phyloP scores from a whole-genome alignment of 2,888 invertebrate genomes.

The Chrysotoxum bicinctum region DNA sequence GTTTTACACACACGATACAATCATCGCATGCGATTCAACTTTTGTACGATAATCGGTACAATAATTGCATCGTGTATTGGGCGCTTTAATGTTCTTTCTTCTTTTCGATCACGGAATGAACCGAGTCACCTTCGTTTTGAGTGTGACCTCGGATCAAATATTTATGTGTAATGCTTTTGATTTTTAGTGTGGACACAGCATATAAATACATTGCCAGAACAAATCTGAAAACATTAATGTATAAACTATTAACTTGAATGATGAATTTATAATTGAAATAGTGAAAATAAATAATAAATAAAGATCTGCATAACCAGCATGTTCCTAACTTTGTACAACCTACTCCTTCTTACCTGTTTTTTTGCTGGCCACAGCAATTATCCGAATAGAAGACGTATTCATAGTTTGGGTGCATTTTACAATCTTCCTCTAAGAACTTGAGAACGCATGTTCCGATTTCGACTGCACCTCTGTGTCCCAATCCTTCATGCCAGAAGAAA shows the following conservation, averaged over 20 bases:
- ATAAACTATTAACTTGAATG: constrained; percentile 22
- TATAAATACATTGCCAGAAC: constrained; percentile 36
- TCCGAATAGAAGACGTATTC: constrained; percentile 10
- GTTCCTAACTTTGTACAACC: constrained; percentile 15
- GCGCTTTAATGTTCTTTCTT: constrained; percentile 15
- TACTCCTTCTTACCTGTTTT: constrained; percentile 37
- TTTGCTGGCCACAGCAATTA: constrained; percentile 20
- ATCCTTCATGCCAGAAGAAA: constrained; percentile 33
- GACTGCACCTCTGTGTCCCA: not conserved
- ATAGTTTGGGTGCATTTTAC: not conserved
- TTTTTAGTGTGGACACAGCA: constrained; percentile 39
- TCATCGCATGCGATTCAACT: no score
- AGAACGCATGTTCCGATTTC: constrained; percentile 3
- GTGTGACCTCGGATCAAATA: constrained; percentile 25
- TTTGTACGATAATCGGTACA: no score
- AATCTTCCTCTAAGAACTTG: constrained; percentile 9
- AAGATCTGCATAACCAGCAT: constrained; percentile 12
- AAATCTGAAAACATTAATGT: constrained; percentile 30
- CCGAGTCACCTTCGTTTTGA: constrained; percentile 13
- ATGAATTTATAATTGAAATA: constrained; percentile 15
- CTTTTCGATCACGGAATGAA: not conserved
- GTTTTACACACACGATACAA: no score
- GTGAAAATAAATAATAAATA: constrained; percentile 16
- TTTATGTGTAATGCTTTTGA: constrained; percentile 33
- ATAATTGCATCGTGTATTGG: no score